Conservation (phyloP, 1,140 invertebrate genomes). For the Diplogasteroides magnus region DNA sequence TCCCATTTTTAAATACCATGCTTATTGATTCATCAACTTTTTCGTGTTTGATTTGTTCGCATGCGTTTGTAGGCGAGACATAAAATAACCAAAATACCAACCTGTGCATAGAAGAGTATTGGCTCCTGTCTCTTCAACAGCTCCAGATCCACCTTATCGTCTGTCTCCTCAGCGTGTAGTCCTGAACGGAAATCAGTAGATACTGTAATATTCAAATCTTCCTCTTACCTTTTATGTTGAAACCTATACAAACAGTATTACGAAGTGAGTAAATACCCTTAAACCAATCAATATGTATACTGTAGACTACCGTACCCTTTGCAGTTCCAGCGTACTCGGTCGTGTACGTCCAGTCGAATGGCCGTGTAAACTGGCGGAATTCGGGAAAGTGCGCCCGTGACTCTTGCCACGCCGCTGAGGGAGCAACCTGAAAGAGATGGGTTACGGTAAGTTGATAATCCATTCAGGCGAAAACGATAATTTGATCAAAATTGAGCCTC, state of each 20-base stretch:
- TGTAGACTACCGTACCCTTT: too few species aligned
- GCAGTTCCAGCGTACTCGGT: constrained; percentile 77
- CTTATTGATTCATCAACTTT: too few species aligned
- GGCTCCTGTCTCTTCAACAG: constrained; percentile 80
- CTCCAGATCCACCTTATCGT: constrained; percentile 79
- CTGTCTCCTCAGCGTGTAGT: constrained; percentile 58
- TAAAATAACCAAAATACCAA: too few species aligned
- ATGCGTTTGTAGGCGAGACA: too few species aligned
- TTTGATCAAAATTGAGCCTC: neutral
- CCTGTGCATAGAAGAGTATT: constrained; percentile 63
- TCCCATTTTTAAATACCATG: too few species aligned
- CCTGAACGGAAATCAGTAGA: neutral
- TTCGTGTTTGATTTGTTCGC: too few species aligned
- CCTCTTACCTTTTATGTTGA: neutral
- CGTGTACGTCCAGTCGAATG: constrained; percentile 98
- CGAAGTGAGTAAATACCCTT: too few species aligned
- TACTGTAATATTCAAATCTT: neutral
- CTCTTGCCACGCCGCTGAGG: constrained; percentile 76
- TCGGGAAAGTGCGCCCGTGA: constrained; percentile 76
- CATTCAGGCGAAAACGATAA: too few species aligned
- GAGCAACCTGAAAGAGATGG: constrained; percentile 65
- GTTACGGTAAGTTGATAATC: too few species aligned
- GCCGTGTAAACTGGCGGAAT: constrained; percentile 72
- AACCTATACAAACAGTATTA: too few species aligned
- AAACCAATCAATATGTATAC: too few species aligned